phyloP scores from a whole-genome alignment of 2,113 vertebrate genomes.

The Macrotus californicus region DNA sequence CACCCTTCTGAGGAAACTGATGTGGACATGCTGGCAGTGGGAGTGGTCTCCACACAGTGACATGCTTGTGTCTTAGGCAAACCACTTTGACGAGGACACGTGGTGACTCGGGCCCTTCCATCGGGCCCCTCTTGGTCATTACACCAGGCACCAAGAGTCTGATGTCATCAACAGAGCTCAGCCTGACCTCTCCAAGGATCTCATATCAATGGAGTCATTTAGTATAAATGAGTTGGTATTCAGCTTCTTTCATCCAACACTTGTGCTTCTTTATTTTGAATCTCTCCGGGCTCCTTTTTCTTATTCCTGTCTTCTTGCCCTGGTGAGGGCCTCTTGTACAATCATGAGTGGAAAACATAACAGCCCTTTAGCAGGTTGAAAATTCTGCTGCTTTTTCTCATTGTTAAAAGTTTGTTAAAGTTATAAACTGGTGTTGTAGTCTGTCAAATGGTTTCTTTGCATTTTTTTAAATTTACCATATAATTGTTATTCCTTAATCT shows the following conservation, averaged over 20 bases:
- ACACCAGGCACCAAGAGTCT: background rate
- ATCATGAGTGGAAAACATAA: background rate
- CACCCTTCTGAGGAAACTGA: background rate
- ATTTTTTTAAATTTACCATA: background rate
- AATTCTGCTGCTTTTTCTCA: background rate
- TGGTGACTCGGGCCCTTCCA: background rate
- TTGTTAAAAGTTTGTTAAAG: background rate
- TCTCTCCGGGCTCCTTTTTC: background rate
- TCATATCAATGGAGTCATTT: background rate
- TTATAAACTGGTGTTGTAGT: background rate
- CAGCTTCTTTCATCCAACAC: background rate
- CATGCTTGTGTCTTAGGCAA: fast-evolving
- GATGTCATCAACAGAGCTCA: background rate
- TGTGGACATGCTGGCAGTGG: no score
- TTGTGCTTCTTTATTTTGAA: background rate
- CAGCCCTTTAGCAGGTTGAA: background rate
- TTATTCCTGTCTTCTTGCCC: background rate
- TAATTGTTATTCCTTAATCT: background rate
- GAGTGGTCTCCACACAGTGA: no score
- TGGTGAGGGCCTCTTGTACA: no score
- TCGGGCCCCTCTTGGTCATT: background rate
- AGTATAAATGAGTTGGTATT: background rate
- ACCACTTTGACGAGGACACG: background rate
- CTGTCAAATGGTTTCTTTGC: background rate
- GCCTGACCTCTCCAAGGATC: background rate